Conservation (phyloP, 1,140 invertebrate genomes). For the Cherax quadricarinatus region DNA sequence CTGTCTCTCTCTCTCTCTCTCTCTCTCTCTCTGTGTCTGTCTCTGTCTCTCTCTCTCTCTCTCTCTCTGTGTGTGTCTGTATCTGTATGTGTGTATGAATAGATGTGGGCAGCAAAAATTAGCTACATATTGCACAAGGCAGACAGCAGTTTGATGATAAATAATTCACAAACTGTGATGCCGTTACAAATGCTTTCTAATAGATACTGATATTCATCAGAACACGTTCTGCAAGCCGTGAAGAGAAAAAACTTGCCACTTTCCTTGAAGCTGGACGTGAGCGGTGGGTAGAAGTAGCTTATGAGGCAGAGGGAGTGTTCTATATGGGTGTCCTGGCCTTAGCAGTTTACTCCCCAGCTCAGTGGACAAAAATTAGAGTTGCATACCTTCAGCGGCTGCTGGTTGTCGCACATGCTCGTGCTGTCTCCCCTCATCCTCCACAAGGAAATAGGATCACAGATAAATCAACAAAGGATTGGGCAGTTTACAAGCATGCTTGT, state of each 20-base stretch:
- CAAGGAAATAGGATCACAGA: slow-evolving; percentile 77
- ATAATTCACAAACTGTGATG: too few species aligned
- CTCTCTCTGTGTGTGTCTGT: too few species aligned
- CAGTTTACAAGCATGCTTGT: slow-evolving; percentile 89
- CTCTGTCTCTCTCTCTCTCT: too few species aligned
- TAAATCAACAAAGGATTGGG: slow-evolving; percentile 83
- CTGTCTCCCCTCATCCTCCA: slow-evolving; percentile 77
- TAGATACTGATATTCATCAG: slow-evolving; percentile 43
- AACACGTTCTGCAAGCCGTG: slow-evolving; percentile 48
- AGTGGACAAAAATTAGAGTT: slow-evolving; percentile 81
- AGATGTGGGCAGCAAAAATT: too few species aligned
- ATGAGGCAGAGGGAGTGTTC: slow-evolving; percentile 92
- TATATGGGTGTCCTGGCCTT: slow-evolving; percentile 90
- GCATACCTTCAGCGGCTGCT: slow-evolving; percentile 87
- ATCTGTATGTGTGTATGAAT: too few species aligned
- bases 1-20: too few species aligned
- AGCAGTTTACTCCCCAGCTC: slow-evolving; percentile 84
- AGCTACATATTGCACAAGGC: too few species aligned
- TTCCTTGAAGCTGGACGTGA: slow-evolving; percentile 79
- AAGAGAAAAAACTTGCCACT: slow-evolving; percentile 71
- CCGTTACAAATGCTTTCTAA: background rate
- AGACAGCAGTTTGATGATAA: too few species aligned
- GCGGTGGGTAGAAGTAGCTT: slow-evolving; percentile 86
- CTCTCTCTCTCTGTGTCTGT: too few species aligned
- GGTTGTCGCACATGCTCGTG: slow-evolving; percentile 86